Evolutionary conservation across 2,113 vertebrate species (phyloP), one percentile per base, ranked within the genome.

Genomic region (Caranx melampygus): DNA sequence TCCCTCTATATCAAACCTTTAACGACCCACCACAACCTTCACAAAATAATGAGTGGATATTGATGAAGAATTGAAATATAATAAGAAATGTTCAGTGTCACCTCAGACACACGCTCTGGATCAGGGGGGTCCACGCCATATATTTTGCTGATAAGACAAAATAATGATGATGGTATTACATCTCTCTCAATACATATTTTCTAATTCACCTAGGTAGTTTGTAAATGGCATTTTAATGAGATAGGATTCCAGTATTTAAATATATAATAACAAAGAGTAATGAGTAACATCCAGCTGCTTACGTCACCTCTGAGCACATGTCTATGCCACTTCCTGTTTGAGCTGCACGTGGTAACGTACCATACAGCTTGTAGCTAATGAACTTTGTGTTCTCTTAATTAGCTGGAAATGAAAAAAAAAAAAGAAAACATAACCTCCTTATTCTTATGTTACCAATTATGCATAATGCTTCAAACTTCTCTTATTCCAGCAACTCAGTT

Each of bases 361-460:
- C 74, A 35, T 44, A 10, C 65, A 35, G 70, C 33, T 67, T 26
- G 55, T 10, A 60, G 70, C 13, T 35, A 35, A 67, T 73, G 44
- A 61, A 59, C 21, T 73, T 66, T 60, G 8, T 31, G 40, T 42
- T 66, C 11, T n/a, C 31, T 45, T 69, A 63, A 68, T 81, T 49
- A 63, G 33, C 49, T 52, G 5, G 45, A 72, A 51, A 58, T 47
- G 0, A 0, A 69, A 55, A 44, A 72, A 60, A 69, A 55, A 44
- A 72, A 54, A 52, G 2, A 49, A 63, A 70, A 44, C 54, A 59
- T 60, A 66, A 44, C 44, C 31, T 26, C 49, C 21, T 61, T 44
- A 58, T 64, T 70, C 59, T 60, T 21, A 21, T 59, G 37, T 60
- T 55, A 35, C 44, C 26, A 69, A 62, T 72, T 35, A 66, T 66